phyloP scores from a whole-genome alignment of 2,113 vertebrate species.

The Panthera leo region DNA sequence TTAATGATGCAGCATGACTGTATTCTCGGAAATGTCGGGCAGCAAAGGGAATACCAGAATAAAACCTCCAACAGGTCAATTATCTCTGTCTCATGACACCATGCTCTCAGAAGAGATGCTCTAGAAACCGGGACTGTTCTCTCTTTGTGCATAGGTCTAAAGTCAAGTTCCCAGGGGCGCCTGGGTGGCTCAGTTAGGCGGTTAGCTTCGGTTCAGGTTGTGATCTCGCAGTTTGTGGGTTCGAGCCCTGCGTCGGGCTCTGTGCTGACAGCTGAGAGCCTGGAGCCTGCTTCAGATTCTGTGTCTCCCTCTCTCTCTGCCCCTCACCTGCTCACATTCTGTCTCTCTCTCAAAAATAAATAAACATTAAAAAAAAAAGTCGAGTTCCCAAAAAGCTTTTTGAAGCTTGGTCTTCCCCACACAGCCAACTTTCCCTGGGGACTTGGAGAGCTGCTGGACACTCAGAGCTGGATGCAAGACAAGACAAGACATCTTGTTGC shows the following conservation, averaged over 20 bases:
- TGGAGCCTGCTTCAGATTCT: no score
- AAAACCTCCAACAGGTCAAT: constrained; percentile 60
- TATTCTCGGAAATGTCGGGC: constrained; percentile 67
- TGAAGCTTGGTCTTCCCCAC: neutral
- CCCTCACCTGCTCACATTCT: no score
- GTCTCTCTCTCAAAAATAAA: no score
- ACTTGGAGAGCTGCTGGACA: rapidly evolving
- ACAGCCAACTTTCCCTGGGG: neutral
- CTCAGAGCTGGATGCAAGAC: neutral
- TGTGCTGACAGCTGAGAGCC: no score
- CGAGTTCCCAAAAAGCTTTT: neutral
- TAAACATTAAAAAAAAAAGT: no score
- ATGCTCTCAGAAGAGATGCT: neutral
- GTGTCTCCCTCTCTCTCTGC: no score
- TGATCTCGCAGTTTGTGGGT: no score
- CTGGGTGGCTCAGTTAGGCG: no score
- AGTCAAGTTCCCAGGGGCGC: neutral
- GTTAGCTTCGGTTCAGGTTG: no score
- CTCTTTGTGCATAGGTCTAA: neutral
- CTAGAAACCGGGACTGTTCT: neutral
- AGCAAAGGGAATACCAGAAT: constrained; percentile 71
- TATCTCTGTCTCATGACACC: constrained; percentile 48
- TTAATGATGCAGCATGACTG: neutral
- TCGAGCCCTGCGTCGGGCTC: no score
- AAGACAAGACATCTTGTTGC: neutral